Base-by-base conservation (phyloP, 2,113 vertebrate genomes). In the Catharus bicknelli region DNA sequence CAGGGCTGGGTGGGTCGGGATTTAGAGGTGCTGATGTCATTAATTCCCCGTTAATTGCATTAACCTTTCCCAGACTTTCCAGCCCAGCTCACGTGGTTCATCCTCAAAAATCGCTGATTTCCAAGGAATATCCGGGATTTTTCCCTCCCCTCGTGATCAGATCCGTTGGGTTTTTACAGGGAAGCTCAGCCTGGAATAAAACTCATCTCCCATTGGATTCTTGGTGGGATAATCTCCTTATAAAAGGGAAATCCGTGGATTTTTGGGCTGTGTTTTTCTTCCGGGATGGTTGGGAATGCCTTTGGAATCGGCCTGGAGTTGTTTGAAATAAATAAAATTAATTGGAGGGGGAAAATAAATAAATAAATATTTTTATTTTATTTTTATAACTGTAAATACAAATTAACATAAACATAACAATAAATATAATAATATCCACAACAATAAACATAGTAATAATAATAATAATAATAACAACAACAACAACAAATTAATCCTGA, bases 11-110 rank as follows among this genome's bases (percentile, higher is more conserved):
- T 66, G 73, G 26, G 27, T 48, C 0, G 5, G 78, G 91, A 70
- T 83, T 87, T 66, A 47, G 42, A 38, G 16, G 42, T 8, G 58
- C 57, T 91, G 43, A 91, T 40, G 81, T 68, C 72, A 80, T 91
- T 86, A 94, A 42, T 90, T 75, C 64, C 34, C 7, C 47, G 9
- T 59, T 95, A 95, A 91, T 82, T 64, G 79, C 90, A 85, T 95
- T 93, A 91, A 57, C 82, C 81, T 88, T 47, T 13, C 82, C 62
- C 77, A 10, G 47, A 36, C 50, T 27, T 62, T 15, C 78, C 69
- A 61, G 38, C 5, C 59, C 66, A 19, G 55, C 29, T 23, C 75
- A 18, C 59, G 1, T 2, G 42, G 50, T 47, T 81, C 10, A 9
- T 50, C 74, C 72, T 30, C 48, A 77, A 64, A 76, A 69, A 17